phyloP scores from a whole-genome alignment of 92 coral and sea anemone species.

The Zoanthus gigantus region DNA sequence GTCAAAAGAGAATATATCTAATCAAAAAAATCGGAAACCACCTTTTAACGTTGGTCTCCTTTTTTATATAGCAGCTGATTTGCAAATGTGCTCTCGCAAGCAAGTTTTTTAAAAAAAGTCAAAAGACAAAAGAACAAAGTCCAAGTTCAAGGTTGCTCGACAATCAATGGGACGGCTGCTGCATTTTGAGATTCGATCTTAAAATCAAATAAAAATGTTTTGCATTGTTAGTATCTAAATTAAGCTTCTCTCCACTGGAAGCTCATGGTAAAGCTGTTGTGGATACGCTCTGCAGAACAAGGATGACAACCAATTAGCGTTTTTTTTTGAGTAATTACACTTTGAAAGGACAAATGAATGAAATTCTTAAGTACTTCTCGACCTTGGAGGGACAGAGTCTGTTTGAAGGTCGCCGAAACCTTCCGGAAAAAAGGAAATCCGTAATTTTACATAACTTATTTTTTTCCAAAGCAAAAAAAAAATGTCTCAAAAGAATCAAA shows the following conservation, averaged over 20 bases:
- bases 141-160: slow-evolving; percentile 8
- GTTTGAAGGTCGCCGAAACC: background rate
- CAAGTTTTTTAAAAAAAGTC: background rate
- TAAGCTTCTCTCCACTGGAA: background rate
- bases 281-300: background rate
- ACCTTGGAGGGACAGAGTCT: background rate
- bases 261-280: background rate
- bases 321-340: background rate
- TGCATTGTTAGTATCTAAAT: background rate
- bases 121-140: background rate
- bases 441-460: background rate
- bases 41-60: background rate
- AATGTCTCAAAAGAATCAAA: background rate
- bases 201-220: background rate
- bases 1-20: background rate
- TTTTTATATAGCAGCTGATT: background rate
- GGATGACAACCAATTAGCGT: background rate
- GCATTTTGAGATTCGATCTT: background rate
- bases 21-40: background rate
- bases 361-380: background rate
- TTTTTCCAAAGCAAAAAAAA: background rate
- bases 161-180: background rate
- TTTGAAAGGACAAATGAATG: background rate
- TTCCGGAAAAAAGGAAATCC: background rate
- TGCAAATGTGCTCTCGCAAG: background rate